Evolutionary conservation across 2,797 vertebrate genomes (phyloP).

Genomic region (Octomys mimax): DNA sequence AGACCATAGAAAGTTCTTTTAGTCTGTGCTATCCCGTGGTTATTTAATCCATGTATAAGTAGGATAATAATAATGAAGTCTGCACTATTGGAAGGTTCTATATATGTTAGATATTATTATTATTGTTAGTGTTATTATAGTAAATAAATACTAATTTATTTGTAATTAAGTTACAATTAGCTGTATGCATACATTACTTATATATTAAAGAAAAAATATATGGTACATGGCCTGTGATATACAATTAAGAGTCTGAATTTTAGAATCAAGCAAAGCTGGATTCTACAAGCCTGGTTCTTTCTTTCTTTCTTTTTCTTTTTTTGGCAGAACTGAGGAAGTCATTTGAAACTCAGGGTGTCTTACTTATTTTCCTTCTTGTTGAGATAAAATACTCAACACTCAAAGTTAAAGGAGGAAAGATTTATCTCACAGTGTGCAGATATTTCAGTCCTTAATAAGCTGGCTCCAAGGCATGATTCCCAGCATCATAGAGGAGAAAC

Average conservation of each 20-base stretch:
- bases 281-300: constrained; percentile 1
- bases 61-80: not conserved
- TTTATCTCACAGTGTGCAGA: not conserved
- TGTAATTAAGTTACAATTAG: not conserved
- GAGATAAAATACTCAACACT: not conserved
- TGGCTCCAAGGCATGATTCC: not conserved
- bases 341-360: not conserved
- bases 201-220: constrained; percentile 37
- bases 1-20: not conserved
- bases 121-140: not conserved
- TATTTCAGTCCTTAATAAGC: not conserved
- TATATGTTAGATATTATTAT: not conserved
- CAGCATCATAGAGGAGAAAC: not conserved
- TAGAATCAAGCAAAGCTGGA: constrained; percentile 13
- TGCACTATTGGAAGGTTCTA: not conserved
- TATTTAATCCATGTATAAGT: not conserved
- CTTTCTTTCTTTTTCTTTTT: not conserved
- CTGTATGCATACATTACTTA: not conserved
- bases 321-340: not conserved
- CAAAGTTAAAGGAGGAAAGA: not conserved
- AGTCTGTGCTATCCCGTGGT: not conserved
- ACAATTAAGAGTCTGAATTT: not conserved
- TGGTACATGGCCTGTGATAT: not conserved
- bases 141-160: not conserved
- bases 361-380: not conserved